A percentile compares a stretch with the other conserved stretches of the same genome.
These are phyloP conservation scores for Chironomus striatipennis DNA, from an alignment of 1,140 invertebrate species.

Conservation along the genomic window DNA sequence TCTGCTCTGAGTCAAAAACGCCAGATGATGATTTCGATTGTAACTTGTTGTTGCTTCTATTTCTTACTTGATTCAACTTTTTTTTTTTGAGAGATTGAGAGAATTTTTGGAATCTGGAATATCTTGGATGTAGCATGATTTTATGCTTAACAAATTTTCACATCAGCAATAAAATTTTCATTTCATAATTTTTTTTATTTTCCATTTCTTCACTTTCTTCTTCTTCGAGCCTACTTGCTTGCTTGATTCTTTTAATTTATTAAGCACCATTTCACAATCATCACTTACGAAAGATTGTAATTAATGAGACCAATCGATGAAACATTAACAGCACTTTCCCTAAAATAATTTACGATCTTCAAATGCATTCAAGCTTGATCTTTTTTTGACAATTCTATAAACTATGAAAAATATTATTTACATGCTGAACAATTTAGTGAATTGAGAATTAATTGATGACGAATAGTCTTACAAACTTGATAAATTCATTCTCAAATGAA, in stretches of 20 bases:
- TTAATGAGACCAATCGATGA: conserved; percentile 8
- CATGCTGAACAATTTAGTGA: neutral
- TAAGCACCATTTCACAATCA: conserved; percentile 12
- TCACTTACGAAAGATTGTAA: neutral
- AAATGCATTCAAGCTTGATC: neutral
- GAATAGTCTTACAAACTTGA: neutral
- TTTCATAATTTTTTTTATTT: neutral
- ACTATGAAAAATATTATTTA: too few relatives aligned
- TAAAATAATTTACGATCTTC: conserved; percentile 2
- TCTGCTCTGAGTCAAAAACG: neutral
- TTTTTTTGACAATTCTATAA: too few relatives aligned
- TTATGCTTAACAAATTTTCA: conserved; percentile 9
- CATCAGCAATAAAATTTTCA: neutral
- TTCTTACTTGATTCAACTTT: too few relatives aligned
- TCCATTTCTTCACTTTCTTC: neutral
- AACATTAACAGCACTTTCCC: neutral
- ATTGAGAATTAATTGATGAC: neutral
- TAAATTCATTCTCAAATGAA: neutral
- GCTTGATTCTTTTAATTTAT: too few relatives aligned
- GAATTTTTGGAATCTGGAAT: too few relatives aligned
- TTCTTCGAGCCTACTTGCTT: neutral
- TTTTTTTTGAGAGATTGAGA: too few relatives aligned
- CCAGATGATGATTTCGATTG: neutral
- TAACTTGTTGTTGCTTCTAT: neutral
- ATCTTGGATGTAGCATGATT: neutral